Base-by-base conservation (phyloP, 2,113 vertebrate genomes). In the Brachypodius melanocephalos region DNA sequence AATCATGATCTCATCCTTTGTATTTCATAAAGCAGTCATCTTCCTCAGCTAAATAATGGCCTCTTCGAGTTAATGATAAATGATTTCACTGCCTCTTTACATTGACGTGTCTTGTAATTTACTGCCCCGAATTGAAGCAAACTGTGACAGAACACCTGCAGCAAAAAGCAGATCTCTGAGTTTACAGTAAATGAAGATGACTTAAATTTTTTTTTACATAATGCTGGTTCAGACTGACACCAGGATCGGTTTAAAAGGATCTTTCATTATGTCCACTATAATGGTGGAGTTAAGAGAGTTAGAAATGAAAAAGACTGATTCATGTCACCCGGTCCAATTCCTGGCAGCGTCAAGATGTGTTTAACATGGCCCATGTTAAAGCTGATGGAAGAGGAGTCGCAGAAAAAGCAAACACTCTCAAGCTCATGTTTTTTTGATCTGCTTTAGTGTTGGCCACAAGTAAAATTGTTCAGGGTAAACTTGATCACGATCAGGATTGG, bases 1-100 rank as follows among this genome's bases (percentile, higher is more conserved):
- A 95, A 97, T 96, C 76, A 96, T 97, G 92, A 96, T 94, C 93
- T 97, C 95, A 97, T 96, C 92, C 77, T 94, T 97, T 94, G 81
- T 94, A 90, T 96, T 95, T 96, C 85, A 94, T 96, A 86, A 94
- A 97, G 38, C 34, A 75, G 89, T 88, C 95, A 95, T 94, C 76
- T 94, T 97, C 82, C 26, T 72, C 54, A 69, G 88, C 83, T 95
- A 93, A 97, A 95, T 95, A 96, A 96, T 94, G 42, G 83, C 71
- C 93, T 96, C 89, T 97, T 96, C 85, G 95, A 91, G 82, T 85
- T 95, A 96, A 97, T 96, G 95, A 97, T 97, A 93, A 96, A 95
- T 92, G 51, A 92, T 91, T 97, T 92, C 73, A 36, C 91, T 96
- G 95, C 85, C 81, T 72, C 91, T 97, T 96, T 93, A 95, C 66